A percentile compares a stretch with the other conserved stretches of the same genome.
phyloP scores from a whole-genome alignment of 2,888 invertebrate species.

The Meloe dianella region DNA sequence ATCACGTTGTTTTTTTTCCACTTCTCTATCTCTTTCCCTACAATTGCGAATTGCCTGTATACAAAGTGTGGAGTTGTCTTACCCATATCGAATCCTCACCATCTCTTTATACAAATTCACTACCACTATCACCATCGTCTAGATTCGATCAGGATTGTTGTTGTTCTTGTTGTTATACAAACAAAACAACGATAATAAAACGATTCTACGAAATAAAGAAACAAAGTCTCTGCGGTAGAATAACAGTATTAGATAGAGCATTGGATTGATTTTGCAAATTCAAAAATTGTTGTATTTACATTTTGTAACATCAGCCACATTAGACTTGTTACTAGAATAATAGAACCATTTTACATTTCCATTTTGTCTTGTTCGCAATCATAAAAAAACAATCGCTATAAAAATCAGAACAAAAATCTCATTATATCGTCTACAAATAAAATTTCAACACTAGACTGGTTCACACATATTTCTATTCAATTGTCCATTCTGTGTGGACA shows the following conservation, averaged over 20 bases:
- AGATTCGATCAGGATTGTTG: conserved; percentile 11
- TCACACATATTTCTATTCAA: background rate
- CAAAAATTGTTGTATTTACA: conserved; percentile 11
- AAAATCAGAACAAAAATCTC: background rate
- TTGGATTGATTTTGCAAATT: conserved; percentile 11
- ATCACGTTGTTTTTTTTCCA: background rate
- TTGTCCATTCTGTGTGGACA: background rate
- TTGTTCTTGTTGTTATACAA: background rate
- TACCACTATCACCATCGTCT: background rate
- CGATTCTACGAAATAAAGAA: conserved; percentile 11
- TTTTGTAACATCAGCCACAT: conserved; percentile 15
- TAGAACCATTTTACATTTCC: background rate
- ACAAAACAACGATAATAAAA: conserved; percentile 7
- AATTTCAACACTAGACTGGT: background rate
- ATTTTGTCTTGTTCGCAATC: background rate
- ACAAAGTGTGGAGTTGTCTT: background rate
- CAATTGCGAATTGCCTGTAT: background rate
- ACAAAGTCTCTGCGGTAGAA: conserved; percentile 6
- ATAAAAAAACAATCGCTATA: background rate
- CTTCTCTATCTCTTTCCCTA: background rate
- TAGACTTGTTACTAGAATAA: background rate
- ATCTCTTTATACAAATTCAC: background rate
- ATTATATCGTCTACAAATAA: background rate
- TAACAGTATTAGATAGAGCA: background rate
- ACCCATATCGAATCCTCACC: background rate